Evolutionary conservation across 2,888 invertebrate genomes (phyloP).

Genomic region (Sphaeridia pumilis): DNA sequence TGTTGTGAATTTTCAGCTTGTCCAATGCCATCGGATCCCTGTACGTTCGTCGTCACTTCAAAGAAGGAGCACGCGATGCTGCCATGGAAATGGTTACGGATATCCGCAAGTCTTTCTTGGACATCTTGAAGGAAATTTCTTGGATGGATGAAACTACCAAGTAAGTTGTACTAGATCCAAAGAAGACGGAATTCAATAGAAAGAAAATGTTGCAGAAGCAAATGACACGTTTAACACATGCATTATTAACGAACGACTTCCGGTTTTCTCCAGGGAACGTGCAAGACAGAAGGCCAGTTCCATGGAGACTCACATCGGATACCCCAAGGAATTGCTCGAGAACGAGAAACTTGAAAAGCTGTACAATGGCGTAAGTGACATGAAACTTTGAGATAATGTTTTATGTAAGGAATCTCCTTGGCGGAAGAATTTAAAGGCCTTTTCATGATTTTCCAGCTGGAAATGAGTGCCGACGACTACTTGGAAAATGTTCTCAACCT

Average conservation of each 20-base stretch:
- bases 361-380: constrained; percentile 53
- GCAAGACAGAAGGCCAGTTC: constrained; percentile 67
- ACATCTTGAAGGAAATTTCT: constrained; percentile 61
- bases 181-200: background rate
- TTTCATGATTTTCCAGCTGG: constrained; percentile 46
- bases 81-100: constrained; percentile 79
- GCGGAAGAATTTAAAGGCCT: background rate
- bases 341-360: constrained; percentile 66
- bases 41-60: constrained; percentile 77
- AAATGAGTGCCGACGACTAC: constrained; percentile 56
- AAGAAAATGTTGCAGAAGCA: background rate
- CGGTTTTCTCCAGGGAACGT: constrained; percentile 40
- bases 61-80: constrained; percentile 67
- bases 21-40: constrained; percentile 54
- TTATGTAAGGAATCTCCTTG: background rate
- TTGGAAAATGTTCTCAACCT: constrained; percentile 64
- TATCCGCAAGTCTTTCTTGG: constrained; percentile 67
- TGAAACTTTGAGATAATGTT: background rate
- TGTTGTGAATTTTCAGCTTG: no score
- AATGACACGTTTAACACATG: no score
- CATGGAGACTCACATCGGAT: constrained; percentile 83
- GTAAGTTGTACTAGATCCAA: constrained; percentile 35
- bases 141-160: constrained; percentile 87
- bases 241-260: background rate
- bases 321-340: constrained; percentile 78